phyloP scores from a whole-genome alignment of 2,888 invertebrate genomes.

The Drosophila pseudotalamancana region DNA sequence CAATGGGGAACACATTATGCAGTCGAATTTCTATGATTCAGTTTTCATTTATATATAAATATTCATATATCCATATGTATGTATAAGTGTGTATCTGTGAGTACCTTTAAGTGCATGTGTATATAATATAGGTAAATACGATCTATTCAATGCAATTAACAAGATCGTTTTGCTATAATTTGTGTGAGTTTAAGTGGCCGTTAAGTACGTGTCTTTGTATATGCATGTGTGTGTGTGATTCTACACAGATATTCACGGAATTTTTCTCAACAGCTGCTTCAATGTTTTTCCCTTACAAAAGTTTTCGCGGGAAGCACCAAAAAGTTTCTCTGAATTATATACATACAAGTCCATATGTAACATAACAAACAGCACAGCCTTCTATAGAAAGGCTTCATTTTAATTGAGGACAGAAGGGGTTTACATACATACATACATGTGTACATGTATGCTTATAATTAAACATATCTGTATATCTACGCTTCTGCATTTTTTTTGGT shows the following conservation, averaged over 20 bases:
- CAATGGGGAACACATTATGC: conserved; percentile 10
- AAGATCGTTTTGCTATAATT: conserved; percentile 47
- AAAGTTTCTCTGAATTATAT: conserved; percentile 19
- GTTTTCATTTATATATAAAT: conserved; percentile 18
- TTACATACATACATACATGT: background rate
- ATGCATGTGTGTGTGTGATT: conserved; percentile 10
- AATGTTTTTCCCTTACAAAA: background rate
- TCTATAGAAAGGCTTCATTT: background rate
- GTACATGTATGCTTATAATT: background rate
- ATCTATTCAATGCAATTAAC: conserved; percentile 47
- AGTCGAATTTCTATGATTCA: conserved; percentile 37
- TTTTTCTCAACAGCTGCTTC: conserved; percentile 31
- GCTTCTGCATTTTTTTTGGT: too few species aligned
- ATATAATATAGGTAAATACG: background rate
- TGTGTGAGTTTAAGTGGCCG: conserved; percentile 50
- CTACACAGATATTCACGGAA: conserved; percentile 20
- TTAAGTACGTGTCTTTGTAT: conserved; percentile 19
- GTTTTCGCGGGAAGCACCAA: conserved; percentile 32
- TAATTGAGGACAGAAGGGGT: conserved; percentile 1
- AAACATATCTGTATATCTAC: background rate
- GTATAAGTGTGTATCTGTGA: background rate
- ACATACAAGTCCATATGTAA: background rate
- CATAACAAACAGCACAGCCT: background rate
- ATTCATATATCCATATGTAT: conserved; percentile 7
- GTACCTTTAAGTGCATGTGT: background rate